Evolutionary conservation across 2,888 invertebrate species (phyloP), one percentile per base, ranked within the genome.

Genomic region (Acanthococcus lagerstroemiae): DNA sequence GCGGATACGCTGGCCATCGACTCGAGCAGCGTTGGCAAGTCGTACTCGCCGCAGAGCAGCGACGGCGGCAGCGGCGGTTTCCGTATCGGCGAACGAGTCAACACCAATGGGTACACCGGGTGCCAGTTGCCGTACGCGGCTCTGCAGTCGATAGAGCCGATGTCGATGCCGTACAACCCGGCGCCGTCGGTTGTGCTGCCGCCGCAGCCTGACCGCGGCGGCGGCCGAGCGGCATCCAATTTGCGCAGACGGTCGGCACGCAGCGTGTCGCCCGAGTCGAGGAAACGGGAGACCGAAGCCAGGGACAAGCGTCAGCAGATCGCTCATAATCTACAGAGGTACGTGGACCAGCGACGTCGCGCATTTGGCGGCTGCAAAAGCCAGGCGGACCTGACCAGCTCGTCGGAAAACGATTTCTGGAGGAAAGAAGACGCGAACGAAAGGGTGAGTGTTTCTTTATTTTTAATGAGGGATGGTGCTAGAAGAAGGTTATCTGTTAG

Each of bases 71-170:
- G n/a, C 19, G 15, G 22, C 65, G 75, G 75, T 17, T 76, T 76
- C 65, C 73, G 73, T 48, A 71, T 76, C 45, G 76, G 75, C 1
- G 76, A 75, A 9, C 72, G 73, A 60, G 76, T 75, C 30, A 69
- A 68, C 15, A 37, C 45, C 67, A 63, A 55, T 46, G 46, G 26
- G 44, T 58, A 58, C 17, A 30, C 60, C 21, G 44, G 24, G 55
- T 48, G 21, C 67, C 56, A 52, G 68, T 48, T 69, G 68, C 44
- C 55, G 24, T 55, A 67, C 61, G 55, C 61, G 1, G 61, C 60
- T 55, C 37, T 66, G 24, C 66, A 57, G 30, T 66, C 66, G 0
- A 57, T 66, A 19, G 66, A 66, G 26, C 24, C 67, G 9, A 5
- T 61, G 66, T 37, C 67, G 27, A 55, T 67, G 65, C 67, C 67